Conservation (phyloP, 2,797 vertebrate genomes). For the Xerus rutilus region DNA sequence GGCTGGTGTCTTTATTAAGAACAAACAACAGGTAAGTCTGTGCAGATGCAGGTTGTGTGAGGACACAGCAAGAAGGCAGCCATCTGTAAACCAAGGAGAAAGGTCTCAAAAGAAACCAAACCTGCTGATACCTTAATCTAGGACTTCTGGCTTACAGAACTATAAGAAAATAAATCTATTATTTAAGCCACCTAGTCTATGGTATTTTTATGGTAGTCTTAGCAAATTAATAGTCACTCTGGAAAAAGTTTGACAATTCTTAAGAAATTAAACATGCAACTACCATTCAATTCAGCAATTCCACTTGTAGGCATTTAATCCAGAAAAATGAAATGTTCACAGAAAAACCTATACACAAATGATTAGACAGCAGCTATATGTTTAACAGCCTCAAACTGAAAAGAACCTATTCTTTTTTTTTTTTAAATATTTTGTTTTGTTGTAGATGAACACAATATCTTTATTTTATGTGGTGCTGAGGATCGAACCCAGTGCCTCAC, state of each 20-base stretch:
- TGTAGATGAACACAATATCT: no score
- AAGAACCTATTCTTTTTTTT: background rate
- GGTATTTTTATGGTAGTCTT: background rate
- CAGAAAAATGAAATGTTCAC: background rate
- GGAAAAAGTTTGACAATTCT: background rate
- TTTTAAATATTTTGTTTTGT: no score
- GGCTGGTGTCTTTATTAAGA: background rate
- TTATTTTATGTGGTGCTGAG: no score
- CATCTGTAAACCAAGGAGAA: background rate
- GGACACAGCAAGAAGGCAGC: background rate
- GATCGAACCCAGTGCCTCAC: no score
- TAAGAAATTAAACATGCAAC: background rate
- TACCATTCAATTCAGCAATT: background rate
- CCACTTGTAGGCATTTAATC: background rate
- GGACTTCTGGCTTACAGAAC: background rate
- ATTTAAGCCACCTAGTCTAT: background rate
- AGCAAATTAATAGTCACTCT: background rate
- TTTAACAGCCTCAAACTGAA: background rate
- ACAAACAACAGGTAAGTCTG: background rate
- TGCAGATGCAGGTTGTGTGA: background rate
- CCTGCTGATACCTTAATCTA: background rate
- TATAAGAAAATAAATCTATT: background rate
- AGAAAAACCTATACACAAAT: background rate
- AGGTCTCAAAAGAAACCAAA: background rate
- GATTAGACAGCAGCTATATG: background rate